phyloP scores from a whole-genome alignment of 23 tunicate species.

The Ciona savignyi region DNA sequence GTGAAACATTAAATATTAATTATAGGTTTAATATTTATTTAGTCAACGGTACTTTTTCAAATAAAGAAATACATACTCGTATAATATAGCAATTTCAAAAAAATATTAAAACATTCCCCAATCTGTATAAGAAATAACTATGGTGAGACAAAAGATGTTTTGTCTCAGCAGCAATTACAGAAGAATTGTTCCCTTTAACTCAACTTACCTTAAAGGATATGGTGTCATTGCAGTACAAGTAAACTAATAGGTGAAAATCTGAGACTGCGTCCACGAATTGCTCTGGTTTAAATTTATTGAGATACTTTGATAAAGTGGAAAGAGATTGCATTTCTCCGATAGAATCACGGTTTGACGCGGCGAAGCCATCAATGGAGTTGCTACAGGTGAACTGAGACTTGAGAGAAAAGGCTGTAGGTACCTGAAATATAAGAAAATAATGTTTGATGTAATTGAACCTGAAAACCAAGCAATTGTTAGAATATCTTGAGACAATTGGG shows the following conservation, averaged over 20 bases:
- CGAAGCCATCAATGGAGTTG: conserved; percentile 32
- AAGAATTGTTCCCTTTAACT: neutral
- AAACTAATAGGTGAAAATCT: conserved; percentile 66
- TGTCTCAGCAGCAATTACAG: too few species aligned
- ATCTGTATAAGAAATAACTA: too few species aligned
- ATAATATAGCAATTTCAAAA: too few species aligned
- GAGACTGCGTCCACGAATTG: conserved; percentile 68
- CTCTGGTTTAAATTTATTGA: conserved; percentile 33
- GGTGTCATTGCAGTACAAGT: conserved; percentile 49
- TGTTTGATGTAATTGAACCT: neutral
- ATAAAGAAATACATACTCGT: too few species aligned
- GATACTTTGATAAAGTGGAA: conserved; percentile 33
- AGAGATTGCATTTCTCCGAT: conserved; percentile 63
- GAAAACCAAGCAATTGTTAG: too few species aligned
- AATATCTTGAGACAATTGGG: too few species aligned
- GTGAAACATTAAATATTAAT: too few species aligned
- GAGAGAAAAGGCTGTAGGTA: conserved; percentile 72
- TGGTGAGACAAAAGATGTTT: too few species aligned
- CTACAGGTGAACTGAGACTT: conserved; percentile 60
- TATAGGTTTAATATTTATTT: too few species aligned
- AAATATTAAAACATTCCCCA: too few species aligned
- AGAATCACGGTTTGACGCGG: conserved; percentile 33
- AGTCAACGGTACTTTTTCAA: too few species aligned
- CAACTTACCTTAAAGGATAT: conserved; percentile 39
- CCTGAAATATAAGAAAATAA: conserved; percentile 14